Percentiles rank a stretch among this genome's conserved stretches.
These are phyloP conservation scores for Periphyllus acericola DNA, from an alignment of 2,888 invertebrate species.

Conservation along the genomic window DNA sequence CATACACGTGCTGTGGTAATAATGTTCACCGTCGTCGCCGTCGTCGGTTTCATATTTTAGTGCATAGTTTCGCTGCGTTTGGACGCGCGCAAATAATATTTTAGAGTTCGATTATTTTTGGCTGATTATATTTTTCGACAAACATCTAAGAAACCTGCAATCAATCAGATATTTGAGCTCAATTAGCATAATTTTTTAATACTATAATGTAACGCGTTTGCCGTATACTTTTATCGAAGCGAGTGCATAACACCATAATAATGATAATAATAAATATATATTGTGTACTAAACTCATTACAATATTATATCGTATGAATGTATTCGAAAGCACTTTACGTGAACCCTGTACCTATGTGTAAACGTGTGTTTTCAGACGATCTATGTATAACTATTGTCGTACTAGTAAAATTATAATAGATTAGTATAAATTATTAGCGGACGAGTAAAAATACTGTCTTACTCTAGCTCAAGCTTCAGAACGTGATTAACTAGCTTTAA, in stretches of 20 bases:
- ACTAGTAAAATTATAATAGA: no score
- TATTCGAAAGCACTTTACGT: not conserved
- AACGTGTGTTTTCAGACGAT: no score
- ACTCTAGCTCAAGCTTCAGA: no score
- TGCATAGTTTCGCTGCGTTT: not conserved
- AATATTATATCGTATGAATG: not conserved
- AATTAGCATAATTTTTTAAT: not conserved
- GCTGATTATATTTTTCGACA: constrained; percentile 1
- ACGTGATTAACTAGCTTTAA: no score
- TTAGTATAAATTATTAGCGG: no score
- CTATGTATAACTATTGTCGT: no score
- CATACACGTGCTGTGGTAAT: no score
- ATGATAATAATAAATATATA: not conserved
- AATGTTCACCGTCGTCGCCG: no score
- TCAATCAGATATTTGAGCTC: not conserved
- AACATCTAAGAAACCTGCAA: not conserved
- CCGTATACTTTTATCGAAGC: no score
- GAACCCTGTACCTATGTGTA: not conserved
- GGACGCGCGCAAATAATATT: not conserved
- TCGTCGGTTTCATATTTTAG: no score
- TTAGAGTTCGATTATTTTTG: not conserved
- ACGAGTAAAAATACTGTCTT: no score
- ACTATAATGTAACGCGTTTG: not conserved
- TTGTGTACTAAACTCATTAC: no score
- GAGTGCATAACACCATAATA: not conserved